These are phyloP conservation scores for Celastrina argiolus DNA, from an alignment of 2,888 invertebrate species.

Conservation along the genomic window DNA sequence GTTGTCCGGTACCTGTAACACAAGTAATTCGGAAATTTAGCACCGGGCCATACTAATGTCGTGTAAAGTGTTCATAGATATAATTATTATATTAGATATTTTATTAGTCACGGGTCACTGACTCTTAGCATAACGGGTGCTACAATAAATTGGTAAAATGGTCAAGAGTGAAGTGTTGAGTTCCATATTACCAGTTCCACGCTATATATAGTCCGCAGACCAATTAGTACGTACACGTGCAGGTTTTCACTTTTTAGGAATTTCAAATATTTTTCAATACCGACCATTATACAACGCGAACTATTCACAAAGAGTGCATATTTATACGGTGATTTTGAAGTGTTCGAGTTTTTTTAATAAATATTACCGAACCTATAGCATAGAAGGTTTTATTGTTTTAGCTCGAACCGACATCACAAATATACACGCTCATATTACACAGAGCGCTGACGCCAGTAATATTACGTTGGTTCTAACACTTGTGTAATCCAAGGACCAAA, in stretches of 20 bases:
- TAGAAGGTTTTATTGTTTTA: not conserved
- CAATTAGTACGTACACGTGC: not conserved
- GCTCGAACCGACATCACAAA: too few species aligned
- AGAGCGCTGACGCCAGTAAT: too few species aligned
- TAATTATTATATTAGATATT: too few species aligned
- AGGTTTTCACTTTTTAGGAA: not conserved
- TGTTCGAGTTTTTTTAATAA: not conserved
- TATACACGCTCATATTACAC: too few species aligned
- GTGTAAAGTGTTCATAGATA: too few species aligned
- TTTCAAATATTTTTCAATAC: conserved; percentile 3
- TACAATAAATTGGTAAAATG: not conserved
- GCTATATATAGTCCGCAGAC: not conserved
- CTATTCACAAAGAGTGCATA: conserved; percentile 1
- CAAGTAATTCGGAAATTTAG: too few species aligned
- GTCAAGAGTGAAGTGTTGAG: not conserved
- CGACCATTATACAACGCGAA: not conserved
- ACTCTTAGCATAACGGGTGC: too few species aligned
- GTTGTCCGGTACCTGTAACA: too few species aligned
- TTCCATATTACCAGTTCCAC: not conserved
- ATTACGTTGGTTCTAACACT: too few species aligned
- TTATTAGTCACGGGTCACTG: too few species aligned
- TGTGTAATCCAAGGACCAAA: too few species aligned
- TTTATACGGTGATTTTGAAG: not conserved
- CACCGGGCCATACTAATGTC: too few species aligned
- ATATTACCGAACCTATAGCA: not conserved